A percentile compares a stretch with the other conserved stretches of the same genome.
These are phyloP conservation scores for Hoplodrina ambigua DNA, from an alignment of 2,888 invertebrate species.

Conservation along the genomic window DNA sequence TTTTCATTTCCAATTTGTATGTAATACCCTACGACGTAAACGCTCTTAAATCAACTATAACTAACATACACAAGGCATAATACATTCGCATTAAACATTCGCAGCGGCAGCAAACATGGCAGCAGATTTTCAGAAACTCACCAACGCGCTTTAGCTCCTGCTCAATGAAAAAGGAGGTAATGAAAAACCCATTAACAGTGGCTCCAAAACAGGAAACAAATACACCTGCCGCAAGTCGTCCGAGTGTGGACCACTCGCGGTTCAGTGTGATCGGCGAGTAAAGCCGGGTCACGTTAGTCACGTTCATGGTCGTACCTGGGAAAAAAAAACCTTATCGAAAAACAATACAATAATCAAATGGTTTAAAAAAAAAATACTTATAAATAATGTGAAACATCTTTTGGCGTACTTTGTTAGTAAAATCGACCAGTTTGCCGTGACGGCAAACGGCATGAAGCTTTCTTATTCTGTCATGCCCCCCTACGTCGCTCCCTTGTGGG, in stretches of 20 bases:
- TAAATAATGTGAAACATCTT: no score
- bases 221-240: constrained; percentile 90
- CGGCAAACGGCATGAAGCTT: no score
- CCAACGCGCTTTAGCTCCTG: constrained; percentile 65
- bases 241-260: constrained; percentile 92
- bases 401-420: no score
- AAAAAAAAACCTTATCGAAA: not conserved
- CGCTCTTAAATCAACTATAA: no score
- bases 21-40: no score
- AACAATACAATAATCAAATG: no score
- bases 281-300: constrained; percentile 45
- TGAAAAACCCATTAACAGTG: constrained; percentile 73
- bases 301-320: not conserved
- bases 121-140: constrained; percentile 55
- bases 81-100: not conserved
- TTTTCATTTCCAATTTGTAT: no score
- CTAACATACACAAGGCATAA: no score
- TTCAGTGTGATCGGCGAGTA: constrained; percentile 92
- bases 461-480: no score
- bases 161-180: constrained; percentile 75
- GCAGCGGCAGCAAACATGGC: not conserved
- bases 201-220: constrained; percentile 63
- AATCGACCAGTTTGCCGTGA: no score
- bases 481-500: no score
- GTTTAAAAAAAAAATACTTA: no score